Percentiles rank a stretch among this genome's conserved stretches.
phyloP scores from a whole-genome alignment of 2,888 invertebrate genomes.

The Drosophila niveifrons region DNA sequence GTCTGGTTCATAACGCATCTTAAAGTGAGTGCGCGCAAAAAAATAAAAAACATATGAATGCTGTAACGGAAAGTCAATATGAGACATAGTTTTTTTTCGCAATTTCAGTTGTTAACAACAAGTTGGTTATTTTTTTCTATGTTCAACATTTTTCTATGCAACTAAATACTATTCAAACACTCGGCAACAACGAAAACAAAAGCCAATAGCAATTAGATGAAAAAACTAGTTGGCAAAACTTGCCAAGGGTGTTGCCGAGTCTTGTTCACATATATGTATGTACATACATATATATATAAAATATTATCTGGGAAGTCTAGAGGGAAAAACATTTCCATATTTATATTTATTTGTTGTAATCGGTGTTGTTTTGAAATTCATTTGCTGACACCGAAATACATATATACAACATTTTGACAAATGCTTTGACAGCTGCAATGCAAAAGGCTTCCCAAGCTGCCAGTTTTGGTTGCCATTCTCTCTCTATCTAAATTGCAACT shows the following conservation, averaged over 20 bases:
- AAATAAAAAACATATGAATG: not conserved
- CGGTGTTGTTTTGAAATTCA: slow-evolving; percentile 61
- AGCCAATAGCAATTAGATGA: slow-evolving; percentile 59
- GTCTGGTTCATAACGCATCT: not conserved
- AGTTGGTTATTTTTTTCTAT: slow-evolving; percentile 12
- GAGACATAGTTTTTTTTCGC: slow-evolving; percentile 3
- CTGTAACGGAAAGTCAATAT: slow-evolving; percentile 16
- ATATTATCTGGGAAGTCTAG: slow-evolving; percentile 12
- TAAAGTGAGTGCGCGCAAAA: not conserved
- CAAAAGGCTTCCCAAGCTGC: slow-evolving; percentile 26
- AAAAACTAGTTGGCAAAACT: slow-evolving; percentile 54
- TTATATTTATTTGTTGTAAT: slow-evolving; percentile 4
- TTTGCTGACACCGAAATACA: slow-evolving; percentile 71
- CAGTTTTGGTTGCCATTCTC: slow-evolving; percentile 11
- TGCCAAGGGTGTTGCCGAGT: slow-evolving; percentile 9
- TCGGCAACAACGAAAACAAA: slow-evolving; percentile 17
- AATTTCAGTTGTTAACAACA: slow-evolving; percentile 11
- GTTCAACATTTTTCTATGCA: slow-evolving; percentile 41
- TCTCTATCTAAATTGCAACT: not conserved
- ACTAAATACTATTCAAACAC: slow-evolving; percentile 42
- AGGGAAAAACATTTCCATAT: slow-evolving; percentile 48
- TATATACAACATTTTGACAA: slow-evolving; percentile 77
- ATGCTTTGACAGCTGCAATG: slow-evolving; percentile 76
- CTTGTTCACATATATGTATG: not conserved
- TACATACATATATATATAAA: too few species aligned